Conservation (phyloP, 2,888 invertebrate species). For the Hydrotaea diabolus region DNA sequence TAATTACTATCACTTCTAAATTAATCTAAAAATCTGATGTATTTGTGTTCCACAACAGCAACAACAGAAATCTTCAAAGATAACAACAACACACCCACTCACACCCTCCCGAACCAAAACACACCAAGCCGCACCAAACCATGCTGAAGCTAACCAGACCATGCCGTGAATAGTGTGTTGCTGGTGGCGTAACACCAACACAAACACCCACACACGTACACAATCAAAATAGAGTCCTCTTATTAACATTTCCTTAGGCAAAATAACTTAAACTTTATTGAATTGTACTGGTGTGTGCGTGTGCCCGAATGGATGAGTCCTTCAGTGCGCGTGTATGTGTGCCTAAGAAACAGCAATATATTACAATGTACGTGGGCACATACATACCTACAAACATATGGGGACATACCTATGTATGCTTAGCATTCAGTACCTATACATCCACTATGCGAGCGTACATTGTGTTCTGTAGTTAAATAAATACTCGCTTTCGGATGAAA, state of each 20-base stretch:
- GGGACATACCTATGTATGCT: background rate
- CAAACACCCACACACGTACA: background rate
- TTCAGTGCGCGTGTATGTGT: background rate
- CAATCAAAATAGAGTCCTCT: conserved; percentile 1
- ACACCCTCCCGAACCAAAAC: background rate
- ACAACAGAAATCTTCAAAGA: conserved; percentile 1
- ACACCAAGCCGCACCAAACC: background rate
- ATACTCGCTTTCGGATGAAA: conserved; percentile 28
- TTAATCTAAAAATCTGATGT: conserved; percentile 40
- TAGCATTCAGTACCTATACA: too few species aligned
- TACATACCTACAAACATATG: background rate
- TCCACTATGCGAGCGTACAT: background rate
- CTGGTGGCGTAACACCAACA: background rate
- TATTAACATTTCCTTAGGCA: conserved; percentile 32
- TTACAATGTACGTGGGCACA: background rate
- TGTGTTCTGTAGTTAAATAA: conserved; percentile 30
- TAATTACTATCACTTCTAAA: conserved; percentile 50
- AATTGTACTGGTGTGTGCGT: conserved; percentile 9
- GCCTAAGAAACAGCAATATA: background rate
- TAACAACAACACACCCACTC: conserved; percentile 22
- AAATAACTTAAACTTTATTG: conserved; percentile 31
- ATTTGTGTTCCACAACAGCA: conserved; percentile 14
- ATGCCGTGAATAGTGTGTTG: background rate
- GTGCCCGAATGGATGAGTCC: background rate
- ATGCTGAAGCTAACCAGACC: background rate